Percentiles rank a stretch among this genome's conserved stretches.
Conservation (phyloP, 2,888 invertebrate genomes). For the Deilephila elpenor region DNA sequence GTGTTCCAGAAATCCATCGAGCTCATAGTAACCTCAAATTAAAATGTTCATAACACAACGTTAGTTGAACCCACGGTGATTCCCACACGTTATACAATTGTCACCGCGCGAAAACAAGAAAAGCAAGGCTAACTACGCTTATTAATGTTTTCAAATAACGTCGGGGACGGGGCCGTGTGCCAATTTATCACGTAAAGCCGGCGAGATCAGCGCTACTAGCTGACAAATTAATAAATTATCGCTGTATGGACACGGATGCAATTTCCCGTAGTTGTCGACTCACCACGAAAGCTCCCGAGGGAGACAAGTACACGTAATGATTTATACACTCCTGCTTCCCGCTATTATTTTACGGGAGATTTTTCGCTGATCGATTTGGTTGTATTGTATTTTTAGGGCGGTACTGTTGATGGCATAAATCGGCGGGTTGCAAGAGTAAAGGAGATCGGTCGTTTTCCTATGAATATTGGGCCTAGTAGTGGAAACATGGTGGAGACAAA, state of each 20-base stretch:
- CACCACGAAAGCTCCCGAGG: constrained; percentile 41
- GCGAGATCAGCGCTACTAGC: constrained; percentile 34
- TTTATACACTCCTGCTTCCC: constrained; percentile 28
- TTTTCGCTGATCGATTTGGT: not conserved
- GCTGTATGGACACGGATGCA: constrained; percentile 56
- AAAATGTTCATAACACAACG: not conserved
- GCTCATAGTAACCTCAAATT: no score
- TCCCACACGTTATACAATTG: not conserved
- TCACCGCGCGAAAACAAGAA: not conserved
- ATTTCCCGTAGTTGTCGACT: constrained; percentile 55
- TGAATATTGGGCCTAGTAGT: no score
- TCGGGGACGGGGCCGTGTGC: not conserved
- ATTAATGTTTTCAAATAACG: constrained; percentile 10
- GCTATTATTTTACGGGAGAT: not conserved
- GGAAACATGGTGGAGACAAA: no score
- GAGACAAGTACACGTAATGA: constrained; percentile 39
- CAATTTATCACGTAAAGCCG: constrained; percentile 25
- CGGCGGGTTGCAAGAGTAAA: not conserved
- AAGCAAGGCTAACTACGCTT: constrained; percentile 1
- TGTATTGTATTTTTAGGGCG: not conserved
- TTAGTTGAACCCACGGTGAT: not conserved
- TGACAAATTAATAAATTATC: constrained; percentile 66
- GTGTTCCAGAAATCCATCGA: no score
- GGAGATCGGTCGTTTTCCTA: no score
- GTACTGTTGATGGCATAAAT: not conserved